These are phyloP conservation scores for Xiphydria camelus DNA, from an alignment of 2,888 invertebrate genomes.

Conservation along the genomic window DNA sequence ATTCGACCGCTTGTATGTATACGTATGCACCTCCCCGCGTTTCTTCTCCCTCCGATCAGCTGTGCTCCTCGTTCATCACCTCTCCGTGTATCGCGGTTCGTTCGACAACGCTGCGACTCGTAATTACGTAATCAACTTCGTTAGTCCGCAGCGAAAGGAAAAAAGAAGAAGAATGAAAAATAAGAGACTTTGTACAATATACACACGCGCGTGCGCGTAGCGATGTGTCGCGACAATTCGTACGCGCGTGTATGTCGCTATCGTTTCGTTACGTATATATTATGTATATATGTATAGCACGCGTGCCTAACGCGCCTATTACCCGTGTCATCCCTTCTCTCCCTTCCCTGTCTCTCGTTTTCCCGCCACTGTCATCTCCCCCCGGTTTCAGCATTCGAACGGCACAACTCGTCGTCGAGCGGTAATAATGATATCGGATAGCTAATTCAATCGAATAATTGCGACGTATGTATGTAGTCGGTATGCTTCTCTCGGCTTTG, in stretches of 20 bases:
- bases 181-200: slow-evolving; percentile 56
- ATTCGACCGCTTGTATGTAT: no score
- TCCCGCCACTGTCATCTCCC: not conserved
- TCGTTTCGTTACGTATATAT: slow-evolving; percentile 56
- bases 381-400: no score
- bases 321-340: not conserved
- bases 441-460: not conserved
- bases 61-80: no score
- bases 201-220: slow-evolving; percentile 56
- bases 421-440: not conserved
- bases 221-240: slow-evolving; percentile 56
- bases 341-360: not conserved
- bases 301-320: not conserved
- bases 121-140: no score
- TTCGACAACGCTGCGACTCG: no score
- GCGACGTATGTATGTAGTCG: slow-evolving; percentile 11
- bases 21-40: no score
- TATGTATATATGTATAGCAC: slow-evolving; percentile 13
- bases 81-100: no score
- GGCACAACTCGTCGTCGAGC: not conserved
- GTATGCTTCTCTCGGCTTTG: slow-evolving; percentile 10
- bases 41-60: no score
- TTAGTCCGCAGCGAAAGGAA: slow-evolving; percentile 45
- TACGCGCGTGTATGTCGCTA: slow-evolving; percentile 56
- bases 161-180: slow-evolving; percentile 29